Evolutionary conservation across 2,113 vertebrate genomes (phyloP).

Genomic region (Dasypus novemcinctus): DNA sequence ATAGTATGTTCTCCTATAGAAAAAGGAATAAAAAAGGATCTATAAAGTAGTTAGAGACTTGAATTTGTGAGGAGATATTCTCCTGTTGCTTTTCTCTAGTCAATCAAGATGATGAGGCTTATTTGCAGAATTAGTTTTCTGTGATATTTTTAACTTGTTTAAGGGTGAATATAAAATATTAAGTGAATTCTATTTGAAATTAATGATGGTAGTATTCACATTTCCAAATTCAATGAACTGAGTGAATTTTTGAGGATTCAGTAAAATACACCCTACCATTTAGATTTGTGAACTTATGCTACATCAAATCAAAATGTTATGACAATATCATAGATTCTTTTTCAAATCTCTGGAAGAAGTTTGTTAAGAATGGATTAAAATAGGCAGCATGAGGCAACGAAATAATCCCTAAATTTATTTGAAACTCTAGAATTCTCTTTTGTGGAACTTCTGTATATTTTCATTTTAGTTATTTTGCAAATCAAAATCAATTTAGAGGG

Average conservation of each 20-base stretch:
- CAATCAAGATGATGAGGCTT: not conserved
- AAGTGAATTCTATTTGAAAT: not conserved
- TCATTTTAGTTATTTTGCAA: too few species aligned
- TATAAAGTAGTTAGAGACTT: not conserved
- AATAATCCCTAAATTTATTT: too few species aligned
- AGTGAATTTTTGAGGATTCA: not conserved
- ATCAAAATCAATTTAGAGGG: too few species aligned
- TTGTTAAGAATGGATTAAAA: too few species aligned
- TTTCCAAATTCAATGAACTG: not conserved
- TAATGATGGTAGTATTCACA: not conserved
- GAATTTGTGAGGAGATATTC: not conserved
- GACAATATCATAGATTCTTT: not conserved
- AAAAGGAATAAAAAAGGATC: not conserved
- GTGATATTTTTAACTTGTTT: not conserved
- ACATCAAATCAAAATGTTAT: not conserved
- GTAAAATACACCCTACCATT: not conserved
- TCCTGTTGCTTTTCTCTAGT: not conserved
- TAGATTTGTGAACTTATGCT: not conserved
- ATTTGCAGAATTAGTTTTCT: not conserved
- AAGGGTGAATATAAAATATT: not conserved
- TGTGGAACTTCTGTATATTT: too few species aligned
- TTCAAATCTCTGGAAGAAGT: not conserved
- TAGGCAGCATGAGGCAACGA: too few species aligned
- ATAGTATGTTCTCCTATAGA: not conserved
- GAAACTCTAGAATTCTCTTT: too few species aligned